Percentiles rank a stretch among this genome's conserved stretches.
Evolutionary conservation across 2,113 vertebrate genomes (phyloP).

Genomic region (Catharus bicknelli): DNA sequence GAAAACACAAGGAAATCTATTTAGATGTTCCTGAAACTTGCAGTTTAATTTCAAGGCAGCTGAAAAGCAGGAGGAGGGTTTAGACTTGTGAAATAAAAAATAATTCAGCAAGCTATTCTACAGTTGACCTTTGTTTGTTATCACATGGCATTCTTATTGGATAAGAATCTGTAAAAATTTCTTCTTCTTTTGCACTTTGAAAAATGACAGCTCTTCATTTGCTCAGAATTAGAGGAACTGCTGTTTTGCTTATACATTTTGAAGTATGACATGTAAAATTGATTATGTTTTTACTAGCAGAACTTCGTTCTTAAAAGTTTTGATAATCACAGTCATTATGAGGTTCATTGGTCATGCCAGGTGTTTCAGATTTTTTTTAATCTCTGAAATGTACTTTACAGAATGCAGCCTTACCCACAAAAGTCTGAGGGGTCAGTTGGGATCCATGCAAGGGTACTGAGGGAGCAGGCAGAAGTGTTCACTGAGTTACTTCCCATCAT

Average conservation of each 20-base stretch:
- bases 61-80: conserved; percentile 15
- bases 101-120: conserved; percentile 9
- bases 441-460: background rate
- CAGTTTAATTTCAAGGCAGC: conserved; percentile 38
- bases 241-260: background rate
- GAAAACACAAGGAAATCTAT: conserved; percentile 62
- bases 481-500: background rate
- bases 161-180: background rate
- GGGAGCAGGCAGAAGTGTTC: background rate
- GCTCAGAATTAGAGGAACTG: background rate
- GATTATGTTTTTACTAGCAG: background rate
- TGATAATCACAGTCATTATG: background rate
- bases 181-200: background rate
- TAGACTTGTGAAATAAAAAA: conserved; percentile 37
- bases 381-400: background rate
- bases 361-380: background rate
- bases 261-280: background rate
- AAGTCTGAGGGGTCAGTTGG: background rate
- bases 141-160: background rate
- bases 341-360: fast-evolving
- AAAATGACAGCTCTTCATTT: background rate
- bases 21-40: conserved; percentile 62
- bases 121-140: background rate
- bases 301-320: background rate
- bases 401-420: background rate